These are phyloP conservation scores for Drosophila affinis DNA, from an alignment of 2,888 invertebrate genomes.

Conservation along the genomic window DNA sequence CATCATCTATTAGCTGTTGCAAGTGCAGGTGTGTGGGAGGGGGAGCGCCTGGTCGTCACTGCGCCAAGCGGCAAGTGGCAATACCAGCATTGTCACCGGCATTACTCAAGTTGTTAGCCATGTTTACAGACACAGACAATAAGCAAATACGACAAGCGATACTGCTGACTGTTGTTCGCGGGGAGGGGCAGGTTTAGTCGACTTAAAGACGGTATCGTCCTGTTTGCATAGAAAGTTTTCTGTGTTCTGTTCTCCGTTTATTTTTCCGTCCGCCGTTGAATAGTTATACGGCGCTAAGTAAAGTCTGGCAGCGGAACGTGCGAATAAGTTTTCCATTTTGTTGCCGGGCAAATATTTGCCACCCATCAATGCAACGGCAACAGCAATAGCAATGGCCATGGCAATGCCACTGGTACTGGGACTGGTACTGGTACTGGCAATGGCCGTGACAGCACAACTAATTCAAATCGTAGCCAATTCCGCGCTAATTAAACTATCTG, in stretches of 20 bases:
- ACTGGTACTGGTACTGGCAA: not conserved
- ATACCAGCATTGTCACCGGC: constrained; percentile 68
- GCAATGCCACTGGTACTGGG: not conserved
- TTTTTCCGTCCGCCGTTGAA: constrained; percentile 46
- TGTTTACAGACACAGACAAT: constrained; percentile 79
- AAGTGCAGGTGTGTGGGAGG: constrained; percentile 20
- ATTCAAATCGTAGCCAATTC: constrained; percentile 10
- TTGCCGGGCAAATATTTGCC: constrained; percentile 60
- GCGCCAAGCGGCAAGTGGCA: constrained; percentile 37
- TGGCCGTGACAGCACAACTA: constrained; percentile 5
- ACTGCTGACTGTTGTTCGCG: constrained; percentile 10
- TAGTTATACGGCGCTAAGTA: constrained; percentile 52
- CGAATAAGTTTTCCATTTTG: constrained; percentile 66
- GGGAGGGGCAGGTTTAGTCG: constrained; percentile 30
- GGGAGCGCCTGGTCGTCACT: constrained; percentile 1
- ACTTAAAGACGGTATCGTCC: constrained; percentile 58
- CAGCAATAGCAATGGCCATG: constrained; percentile 2
- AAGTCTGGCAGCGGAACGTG: constrained; percentile 67
- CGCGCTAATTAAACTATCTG: constrained; percentile 33
- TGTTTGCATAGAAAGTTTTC: constrained; percentile 66
- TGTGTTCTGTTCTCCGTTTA: constrained; percentile 45
- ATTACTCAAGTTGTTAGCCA: constrained; percentile 79
- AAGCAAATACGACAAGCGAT: constrained; percentile 65
- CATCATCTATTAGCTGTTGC: constrained; percentile 28
- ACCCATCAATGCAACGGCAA: constrained; percentile 9